Evolutionary conservation across 2,797 vertebrate species (phyloP).

Genomic region (Protonibea diacanthus): DNA sequence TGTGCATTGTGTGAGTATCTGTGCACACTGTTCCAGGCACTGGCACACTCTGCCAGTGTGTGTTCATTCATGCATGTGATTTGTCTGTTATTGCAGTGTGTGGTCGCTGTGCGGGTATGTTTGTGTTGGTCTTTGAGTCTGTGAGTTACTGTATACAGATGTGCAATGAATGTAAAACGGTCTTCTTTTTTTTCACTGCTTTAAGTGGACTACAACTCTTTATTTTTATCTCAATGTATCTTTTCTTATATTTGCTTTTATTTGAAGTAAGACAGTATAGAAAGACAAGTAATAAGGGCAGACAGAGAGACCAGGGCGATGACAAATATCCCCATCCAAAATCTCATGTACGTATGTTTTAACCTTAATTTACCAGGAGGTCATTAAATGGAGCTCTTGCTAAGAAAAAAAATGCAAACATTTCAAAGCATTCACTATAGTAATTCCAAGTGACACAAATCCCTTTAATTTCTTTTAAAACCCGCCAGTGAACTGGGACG

Average conservation of each 20-base stretch:
- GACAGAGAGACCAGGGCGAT: not conserved
- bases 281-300: not conserved
- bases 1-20: constrained; percentile 32
- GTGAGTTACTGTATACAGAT: constrained; percentile 7
- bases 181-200: constrained; percentile 6
- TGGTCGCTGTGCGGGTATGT: constrained; percentile 13
- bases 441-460: constrained; percentile 6
- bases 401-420: constrained; percentile 2
- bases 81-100: constrained; percentile 37
- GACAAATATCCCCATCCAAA: not conserved
- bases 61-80: constrained; percentile 51
- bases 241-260: not conserved
- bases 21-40: constrained; percentile 15
- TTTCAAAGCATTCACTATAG: not conserved
- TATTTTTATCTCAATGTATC: not conserved
- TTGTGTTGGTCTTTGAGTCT: constrained; percentile 22
- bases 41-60: constrained; percentile 34
- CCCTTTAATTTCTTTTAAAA: constrained; percentile 11
- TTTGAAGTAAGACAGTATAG: constrained; percentile 2
- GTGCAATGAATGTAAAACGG: constrained; percentile 17
- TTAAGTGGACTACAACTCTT: not conserved
- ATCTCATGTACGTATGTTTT: not conserved
- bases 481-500: not conserved
- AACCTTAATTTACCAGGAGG: not conserved
- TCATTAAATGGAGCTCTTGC: not conserved